These are phyloP conservation scores for Cebus imitator DNA, from an alignment of 2,113 vertebrate species.

Conservation along the genomic window DNA sequence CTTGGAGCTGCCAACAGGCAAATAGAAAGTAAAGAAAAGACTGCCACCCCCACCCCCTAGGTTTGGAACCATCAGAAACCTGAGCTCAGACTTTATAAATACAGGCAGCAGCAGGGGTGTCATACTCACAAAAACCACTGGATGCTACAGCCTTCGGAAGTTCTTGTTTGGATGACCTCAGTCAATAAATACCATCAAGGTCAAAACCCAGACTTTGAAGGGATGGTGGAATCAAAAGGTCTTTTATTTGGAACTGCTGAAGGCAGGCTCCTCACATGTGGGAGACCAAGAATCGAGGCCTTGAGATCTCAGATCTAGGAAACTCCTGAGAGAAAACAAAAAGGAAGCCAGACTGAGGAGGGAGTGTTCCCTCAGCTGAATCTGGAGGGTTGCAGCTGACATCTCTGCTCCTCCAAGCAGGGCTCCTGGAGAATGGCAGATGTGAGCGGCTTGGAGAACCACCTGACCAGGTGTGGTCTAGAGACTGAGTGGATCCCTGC, in stretches of 20 bases:
- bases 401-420: background rate
- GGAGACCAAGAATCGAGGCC: background rate
- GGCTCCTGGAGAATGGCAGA: background rate
- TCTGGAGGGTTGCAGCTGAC: background rate
- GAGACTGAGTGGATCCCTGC: background rate
- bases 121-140: background rate
- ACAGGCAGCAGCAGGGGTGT: background rate
- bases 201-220: background rate
- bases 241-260: background rate
- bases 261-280: accelerated
- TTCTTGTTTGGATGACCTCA: background rate
- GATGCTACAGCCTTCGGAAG: background rate
- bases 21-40: background rate
- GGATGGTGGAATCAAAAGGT: background rate
- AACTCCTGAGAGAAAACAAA: background rate
- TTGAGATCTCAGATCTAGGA: background rate
- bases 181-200: background rate
- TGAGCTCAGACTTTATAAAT: background rate
- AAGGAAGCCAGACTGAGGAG: no score
- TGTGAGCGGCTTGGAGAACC: background rate
- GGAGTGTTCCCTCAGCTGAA: background rate
- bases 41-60: background rate
- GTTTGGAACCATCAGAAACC: background rate
- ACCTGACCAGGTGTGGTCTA: background rate
- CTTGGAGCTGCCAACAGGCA: background rate